Evolutionary conservation across 2,113 vertebrate species (phyloP).

Genomic region (Forbesichthys agassizii): DNA sequence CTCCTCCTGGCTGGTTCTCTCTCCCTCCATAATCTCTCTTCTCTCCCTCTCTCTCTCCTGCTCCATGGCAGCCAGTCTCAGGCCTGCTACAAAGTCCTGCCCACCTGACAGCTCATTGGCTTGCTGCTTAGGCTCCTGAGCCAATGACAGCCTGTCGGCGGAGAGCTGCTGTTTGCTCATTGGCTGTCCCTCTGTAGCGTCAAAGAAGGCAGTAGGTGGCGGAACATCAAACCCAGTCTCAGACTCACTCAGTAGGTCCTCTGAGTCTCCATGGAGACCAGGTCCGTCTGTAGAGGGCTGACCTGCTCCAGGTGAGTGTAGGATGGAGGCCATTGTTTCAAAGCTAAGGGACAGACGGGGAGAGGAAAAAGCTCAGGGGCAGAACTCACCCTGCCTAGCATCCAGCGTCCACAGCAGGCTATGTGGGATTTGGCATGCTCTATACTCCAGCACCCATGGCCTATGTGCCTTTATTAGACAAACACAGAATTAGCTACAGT

Average conservation of each 20-base stretch:
- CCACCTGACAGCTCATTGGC: not conserved
- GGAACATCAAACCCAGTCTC: constrained; percentile 17
- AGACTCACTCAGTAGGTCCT: constrained; percentile 19
- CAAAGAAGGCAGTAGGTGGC: constrained; percentile 44
- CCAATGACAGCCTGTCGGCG: not conserved
- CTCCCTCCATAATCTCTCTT: not conserved
- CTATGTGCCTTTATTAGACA: too few relatives aligned
- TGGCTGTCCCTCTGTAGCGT: constrained; percentile 14
- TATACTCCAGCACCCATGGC: too few relatives aligned
- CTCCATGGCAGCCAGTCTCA: constrained; percentile 61
- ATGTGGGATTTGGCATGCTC: constrained; percentile 34
- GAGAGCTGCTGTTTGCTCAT: constrained; percentile 12
- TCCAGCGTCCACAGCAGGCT: constrained; percentile 8
- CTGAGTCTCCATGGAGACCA: not conserved
- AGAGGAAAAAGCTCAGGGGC: constrained; percentile 42
- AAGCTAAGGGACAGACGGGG: constrained; percentile 53
- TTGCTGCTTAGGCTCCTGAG: constrained; percentile 1
- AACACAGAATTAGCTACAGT: too few relatives aligned
- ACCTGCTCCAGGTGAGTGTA: constrained; percentile 37
- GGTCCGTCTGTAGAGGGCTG: constrained; percentile 24
- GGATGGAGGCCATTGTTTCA: constrained; percentile 55
- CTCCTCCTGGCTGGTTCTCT: too few relatives aligned
- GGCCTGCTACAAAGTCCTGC: constrained; percentile 52
- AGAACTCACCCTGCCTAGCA: constrained; percentile 34
- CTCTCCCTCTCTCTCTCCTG: constrained; percentile 57